Conservation (phyloP, 2,113 vertebrate genomes). For the Kobus ellipsiprymnus region DNA sequence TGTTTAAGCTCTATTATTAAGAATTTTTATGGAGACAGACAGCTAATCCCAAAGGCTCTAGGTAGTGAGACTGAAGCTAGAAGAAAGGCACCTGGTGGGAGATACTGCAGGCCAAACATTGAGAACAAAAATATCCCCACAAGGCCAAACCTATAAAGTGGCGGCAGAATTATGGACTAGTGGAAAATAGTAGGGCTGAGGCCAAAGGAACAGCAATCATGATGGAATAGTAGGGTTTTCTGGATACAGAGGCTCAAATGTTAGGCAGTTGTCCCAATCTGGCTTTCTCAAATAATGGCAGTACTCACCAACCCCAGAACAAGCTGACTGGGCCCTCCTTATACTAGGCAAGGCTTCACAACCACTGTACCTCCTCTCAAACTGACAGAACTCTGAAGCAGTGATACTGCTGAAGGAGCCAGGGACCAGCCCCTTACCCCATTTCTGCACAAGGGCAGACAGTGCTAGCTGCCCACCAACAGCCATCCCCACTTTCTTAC, state of each 20-base stretch:
- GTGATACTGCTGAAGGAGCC: neutral
- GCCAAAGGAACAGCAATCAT: neutral
- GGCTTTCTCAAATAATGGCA: neutral
- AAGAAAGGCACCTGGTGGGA: neutral
- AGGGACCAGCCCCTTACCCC: neutral
- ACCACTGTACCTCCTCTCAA: neutral
- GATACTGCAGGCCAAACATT: neutral
- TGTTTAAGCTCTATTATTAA: neutral
- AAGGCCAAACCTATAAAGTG: neutral
- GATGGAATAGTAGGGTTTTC: neutral
- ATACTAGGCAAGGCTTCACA: neutral
- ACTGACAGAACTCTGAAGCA: neutral
- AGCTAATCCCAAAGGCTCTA: neutral
- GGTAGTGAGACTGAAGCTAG: neutral
- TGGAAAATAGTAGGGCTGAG: neutral
- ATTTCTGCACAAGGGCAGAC: neutral
- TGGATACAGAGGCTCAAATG: neutral
- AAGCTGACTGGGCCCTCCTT: neutral
- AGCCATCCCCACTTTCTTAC: neutral
- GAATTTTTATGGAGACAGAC: neutral
- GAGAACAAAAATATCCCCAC: neutral
- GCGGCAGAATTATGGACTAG: neutral
- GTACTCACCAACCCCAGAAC: neutral
- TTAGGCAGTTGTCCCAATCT: neutral
- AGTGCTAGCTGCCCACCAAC: neutral